Evolutionary conservation across 2,113 vertebrate species (phyloP).

Genomic region (Oplegnathus fasciatus): DNA sequence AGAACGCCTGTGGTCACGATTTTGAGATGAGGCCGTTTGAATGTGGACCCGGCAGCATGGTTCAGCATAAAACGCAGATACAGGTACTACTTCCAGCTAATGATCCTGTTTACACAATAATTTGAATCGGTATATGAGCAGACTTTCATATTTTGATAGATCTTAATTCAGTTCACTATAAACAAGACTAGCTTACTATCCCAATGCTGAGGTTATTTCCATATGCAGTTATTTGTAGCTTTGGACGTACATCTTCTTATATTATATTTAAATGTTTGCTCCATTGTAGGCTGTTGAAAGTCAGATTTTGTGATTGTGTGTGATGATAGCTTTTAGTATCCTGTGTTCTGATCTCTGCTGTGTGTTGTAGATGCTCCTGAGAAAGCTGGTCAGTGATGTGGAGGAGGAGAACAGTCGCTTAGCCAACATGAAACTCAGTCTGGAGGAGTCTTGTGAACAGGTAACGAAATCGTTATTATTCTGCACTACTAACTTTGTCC

Average conservation of each 20-base stretch:
- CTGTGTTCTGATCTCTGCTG: background rate
- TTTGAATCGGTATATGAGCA: background rate
- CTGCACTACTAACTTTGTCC: background rate
- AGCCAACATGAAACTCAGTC: constrained; percentile 77
- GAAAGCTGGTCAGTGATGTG: constrained; percentile 80
- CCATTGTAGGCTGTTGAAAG: background rate
- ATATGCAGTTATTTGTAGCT: background rate
- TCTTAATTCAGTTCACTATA: background rate
- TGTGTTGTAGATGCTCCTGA: constrained; percentile 79
- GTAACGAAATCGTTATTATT: constrained; percentile 50
- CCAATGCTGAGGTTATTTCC: background rate
- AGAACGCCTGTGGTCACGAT: constrained; percentile 92
- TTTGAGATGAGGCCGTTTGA: constrained; percentile 93
- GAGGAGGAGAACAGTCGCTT: constrained; percentile 83
- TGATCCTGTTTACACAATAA: background rate
- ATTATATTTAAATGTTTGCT: background rate
- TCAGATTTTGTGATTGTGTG: background rate
- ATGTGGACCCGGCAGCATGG: constrained; percentile 81
- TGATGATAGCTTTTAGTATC: background rate
- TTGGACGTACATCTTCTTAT: background rate
- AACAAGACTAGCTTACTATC: background rate
- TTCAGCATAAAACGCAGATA: constrained; percentile 89
- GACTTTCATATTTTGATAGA: background rate
- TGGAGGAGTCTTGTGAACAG: constrained; percentile 84
- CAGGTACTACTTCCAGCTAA: constrained; percentile 85